Conservation (phyloP, 1,140 invertebrate genomes). For the Drosophila neocordata region DNA sequence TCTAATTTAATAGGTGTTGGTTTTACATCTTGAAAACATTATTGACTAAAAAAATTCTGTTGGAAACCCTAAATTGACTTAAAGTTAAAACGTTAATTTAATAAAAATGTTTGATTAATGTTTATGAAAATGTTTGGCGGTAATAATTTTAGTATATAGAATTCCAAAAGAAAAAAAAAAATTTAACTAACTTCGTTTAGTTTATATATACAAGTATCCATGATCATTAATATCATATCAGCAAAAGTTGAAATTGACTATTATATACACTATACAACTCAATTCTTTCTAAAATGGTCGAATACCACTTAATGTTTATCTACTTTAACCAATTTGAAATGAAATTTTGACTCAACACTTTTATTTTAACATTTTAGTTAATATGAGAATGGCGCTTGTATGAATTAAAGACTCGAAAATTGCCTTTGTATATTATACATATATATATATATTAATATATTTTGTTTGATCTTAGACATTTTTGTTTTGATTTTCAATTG, state of each 20-base stretch:
- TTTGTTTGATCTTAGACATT: background rate
- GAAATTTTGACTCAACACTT: background rate
- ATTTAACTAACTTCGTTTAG: no score
- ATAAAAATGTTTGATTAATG: no score
- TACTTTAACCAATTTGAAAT: slow-evolving; percentile 10
- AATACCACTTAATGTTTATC: background rate
- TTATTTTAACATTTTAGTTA: background rate
- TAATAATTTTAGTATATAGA: no score
- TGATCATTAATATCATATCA: background rate
- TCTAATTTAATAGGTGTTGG: background rate
- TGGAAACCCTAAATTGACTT: no score
- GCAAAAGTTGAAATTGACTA: background rate
- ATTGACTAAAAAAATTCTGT: no score
- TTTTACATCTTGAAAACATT: no score
- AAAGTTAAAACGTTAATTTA: no score
- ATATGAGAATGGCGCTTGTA: background rate
- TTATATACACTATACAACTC: background rate
- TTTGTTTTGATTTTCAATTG: background rate
- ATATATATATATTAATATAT: no score
- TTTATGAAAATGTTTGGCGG: no score
- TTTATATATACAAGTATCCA: background rate
- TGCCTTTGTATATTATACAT: background rate
- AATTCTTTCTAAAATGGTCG: background rate
- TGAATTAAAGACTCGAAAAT: background rate
- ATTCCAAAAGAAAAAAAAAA: no score